Conservation (phyloP, 2,888 invertebrate species). For the Argynnis bischoffii region DNA sequence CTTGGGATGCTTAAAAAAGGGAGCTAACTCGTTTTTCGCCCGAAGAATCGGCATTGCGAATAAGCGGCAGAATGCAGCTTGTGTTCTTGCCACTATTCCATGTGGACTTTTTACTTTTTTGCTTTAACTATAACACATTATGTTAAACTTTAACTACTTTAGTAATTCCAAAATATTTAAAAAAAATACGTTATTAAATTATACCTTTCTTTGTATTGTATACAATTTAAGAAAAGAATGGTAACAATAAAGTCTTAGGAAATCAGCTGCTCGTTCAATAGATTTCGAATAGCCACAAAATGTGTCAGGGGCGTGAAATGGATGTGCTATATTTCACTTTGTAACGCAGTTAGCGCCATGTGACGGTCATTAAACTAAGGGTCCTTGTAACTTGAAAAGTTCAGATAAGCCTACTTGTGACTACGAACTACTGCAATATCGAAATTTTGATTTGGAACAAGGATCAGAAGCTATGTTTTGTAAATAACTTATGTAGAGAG, state of each 20-base stretch:
- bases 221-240: constrained; percentile 17
- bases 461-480: no score
- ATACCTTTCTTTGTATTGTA: not conserved
- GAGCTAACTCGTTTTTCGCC: no score
- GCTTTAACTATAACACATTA: no score
- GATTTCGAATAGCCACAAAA: constrained; percentile 39
- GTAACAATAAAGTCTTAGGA: constrained; percentile 12
- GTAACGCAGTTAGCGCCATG: constrained; percentile 67
- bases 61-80: no score
- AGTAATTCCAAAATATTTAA: not conserved
- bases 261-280: constrained; percentile 39
- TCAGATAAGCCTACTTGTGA: not conserved
- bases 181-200: not conserved
- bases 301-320: constrained; percentile 60
- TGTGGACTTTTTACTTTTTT: no score
- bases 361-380: constrained; percentile 54
- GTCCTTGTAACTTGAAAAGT: constrained; percentile 13
- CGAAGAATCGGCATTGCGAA: no score
- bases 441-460: not conserved
- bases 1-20: no score
- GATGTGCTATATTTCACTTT: constrained; percentile 58
- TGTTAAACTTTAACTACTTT: no score
- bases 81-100: no score
- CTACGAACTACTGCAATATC: not conserved
- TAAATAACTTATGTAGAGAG: no score